These are phyloP conservation scores for Dyspetes luteomarginatus DNA, from an alignment of 2,888 invertebrate genomes.

Conservation along the genomic window DNA sequence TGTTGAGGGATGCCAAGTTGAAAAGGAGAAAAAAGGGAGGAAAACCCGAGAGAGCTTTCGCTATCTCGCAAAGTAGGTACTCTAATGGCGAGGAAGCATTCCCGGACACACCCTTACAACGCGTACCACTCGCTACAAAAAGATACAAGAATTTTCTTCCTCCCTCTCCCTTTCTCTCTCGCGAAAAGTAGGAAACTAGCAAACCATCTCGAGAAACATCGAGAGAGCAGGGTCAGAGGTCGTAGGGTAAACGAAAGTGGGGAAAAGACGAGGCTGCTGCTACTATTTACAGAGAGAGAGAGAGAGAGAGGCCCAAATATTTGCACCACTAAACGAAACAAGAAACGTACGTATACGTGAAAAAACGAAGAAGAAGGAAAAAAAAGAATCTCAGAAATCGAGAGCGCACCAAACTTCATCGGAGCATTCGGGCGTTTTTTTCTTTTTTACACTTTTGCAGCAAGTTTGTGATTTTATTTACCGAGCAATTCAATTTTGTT, in stretches of 20 bases:
- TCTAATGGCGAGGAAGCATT: conserved; percentile 55
- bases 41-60: conserved; percentile 45
- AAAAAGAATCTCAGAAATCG: conserved; percentile 38
- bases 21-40: not conserved
- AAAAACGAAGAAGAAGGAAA: not conserved
- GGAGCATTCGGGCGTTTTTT: conserved; percentile 28
- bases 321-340: conserved; percentile 63
- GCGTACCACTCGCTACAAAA: conserved; percentile 17
- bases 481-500: conserved; percentile 68
- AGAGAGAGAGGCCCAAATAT: conserved; percentile 47
- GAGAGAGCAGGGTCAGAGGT: conserved; percentile 21
- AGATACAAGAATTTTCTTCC: conserved; percentile 33
- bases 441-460: not conserved
- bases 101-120: conserved; percentile 15
- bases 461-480: conserved; percentile 72
- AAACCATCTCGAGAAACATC: conserved; percentile 16
- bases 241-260: conserved; percentile 15
- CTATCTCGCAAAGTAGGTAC: conserved; percentile 50
- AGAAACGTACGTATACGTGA: conserved; percentile 42
- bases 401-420: conserved; percentile 37
- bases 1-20: conserved; percentile 13
- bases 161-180: not conserved
- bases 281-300: not conserved
- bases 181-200: conserved; percentile 19
- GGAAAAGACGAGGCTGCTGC: not conserved